A percentile compares a stretch with the other conserved stretches of the same genome.
Conservation (phyloP, 2,113 vertebrate genomes). For the Leptobrachium leishanense region DNA sequence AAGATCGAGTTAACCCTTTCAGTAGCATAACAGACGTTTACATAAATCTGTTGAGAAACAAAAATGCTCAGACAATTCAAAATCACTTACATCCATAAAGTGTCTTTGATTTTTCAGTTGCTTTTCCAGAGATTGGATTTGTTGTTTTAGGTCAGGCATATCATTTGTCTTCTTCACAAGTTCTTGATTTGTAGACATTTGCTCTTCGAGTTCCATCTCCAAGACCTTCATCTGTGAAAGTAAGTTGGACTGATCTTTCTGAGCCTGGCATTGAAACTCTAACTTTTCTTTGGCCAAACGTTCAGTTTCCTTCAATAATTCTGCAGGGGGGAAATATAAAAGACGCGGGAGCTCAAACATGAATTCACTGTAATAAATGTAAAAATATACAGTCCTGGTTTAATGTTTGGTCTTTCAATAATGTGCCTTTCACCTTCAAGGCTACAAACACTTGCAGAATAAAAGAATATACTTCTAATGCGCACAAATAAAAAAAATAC, state of each 20-base stretch:
- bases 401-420: no score
- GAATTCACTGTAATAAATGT: background rate
- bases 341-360: background rate
- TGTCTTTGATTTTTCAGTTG: slow-evolving; percentile 87
- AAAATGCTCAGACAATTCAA: no score
- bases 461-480: no score
- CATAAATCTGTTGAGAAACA: no score
- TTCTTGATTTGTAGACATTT: slow-evolving; percentile 72
- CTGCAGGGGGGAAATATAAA: slow-evolving; percentile 57
- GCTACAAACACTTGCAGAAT: no score
- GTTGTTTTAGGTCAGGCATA: slow-evolving; percentile 78
- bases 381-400: no score
- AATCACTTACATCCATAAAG: slow-evolving; percentile 86
- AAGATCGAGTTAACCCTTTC: no score
- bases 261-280: slow-evolving; percentile 84
- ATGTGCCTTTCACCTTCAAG: no score
- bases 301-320: slow-evolving; percentile 79
- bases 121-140: slow-evolving; percentile 84
- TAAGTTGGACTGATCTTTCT: slow-evolving; percentile 79
- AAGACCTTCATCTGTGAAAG: slow-evolving; percentile 74
- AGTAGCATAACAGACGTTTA: no score
- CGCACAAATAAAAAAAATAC: no score
- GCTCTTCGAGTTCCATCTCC: slow-evolving; percentile 88
- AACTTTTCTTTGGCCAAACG: slow-evolving; percentile 75
- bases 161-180: slow-evolving; percentile 69